Evolutionary conservation across 2,113 vertebrate genomes (phyloP).

Genomic region (Plecotus auritus): DNA sequence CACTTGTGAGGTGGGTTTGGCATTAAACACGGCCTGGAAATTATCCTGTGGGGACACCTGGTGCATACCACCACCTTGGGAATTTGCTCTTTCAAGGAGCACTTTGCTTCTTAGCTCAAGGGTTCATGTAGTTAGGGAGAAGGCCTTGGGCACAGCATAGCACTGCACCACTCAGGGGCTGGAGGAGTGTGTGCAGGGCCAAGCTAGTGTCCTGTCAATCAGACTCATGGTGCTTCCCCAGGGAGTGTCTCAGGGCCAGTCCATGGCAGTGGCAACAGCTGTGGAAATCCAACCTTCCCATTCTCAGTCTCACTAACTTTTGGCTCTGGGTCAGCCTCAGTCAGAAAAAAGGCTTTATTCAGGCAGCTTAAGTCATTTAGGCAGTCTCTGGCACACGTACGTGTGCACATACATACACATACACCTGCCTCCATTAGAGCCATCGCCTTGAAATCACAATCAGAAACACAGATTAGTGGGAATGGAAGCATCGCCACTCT

Average conservation of each 20-base stretch:
- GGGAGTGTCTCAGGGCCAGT: background rate
- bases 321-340: background rate
- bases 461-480: background rate
- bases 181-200: background rate
- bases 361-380: background rate
- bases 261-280: background rate
- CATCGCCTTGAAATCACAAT: background rate
- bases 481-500: background rate
- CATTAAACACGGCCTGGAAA: background rate
- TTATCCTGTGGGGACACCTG: background rate
- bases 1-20: background rate
- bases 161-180: background rate
- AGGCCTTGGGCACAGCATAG: background rate
- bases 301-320: background rate
- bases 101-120: background rate
- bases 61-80: background rate
- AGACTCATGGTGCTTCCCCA: background rate
- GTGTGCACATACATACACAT: too few species aligned
- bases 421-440: background rate
- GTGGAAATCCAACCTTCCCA: background rate
- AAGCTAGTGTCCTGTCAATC: background rate
- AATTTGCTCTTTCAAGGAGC: background rate
- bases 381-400: too few species aligned
- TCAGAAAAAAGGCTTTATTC: background rate
- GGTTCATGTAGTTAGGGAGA: background rate